Evolutionary conservation across 35 echinoderm and acorn worm species (phyloP).

Genomic region (Lytechinus pictus): DNA sequence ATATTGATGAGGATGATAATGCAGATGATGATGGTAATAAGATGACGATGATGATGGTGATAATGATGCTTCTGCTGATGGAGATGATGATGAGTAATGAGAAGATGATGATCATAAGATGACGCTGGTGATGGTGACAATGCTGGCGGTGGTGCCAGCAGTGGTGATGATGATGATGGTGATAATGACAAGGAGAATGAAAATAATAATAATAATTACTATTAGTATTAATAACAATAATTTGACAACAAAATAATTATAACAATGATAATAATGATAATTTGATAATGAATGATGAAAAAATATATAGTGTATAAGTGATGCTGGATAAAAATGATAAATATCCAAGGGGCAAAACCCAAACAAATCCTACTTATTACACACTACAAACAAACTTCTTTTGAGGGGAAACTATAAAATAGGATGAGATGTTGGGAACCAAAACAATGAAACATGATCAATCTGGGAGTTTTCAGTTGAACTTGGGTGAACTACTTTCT

Average conservation of each 20-base stretch:
- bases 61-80: too few species aligned
- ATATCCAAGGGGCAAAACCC: too few species aligned
- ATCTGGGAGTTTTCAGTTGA: background rate
- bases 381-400: background rate
- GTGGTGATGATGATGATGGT: background rate
- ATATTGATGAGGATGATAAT: background rate
- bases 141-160: too few species aligned
- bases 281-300: too few species aligned
- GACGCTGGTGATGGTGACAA: too few species aligned
- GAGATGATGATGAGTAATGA: background rate
- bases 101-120: too few species aligned
- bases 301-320: too few species aligned
- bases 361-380: too few species aligned
- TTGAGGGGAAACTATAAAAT: background rate
- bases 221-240: background rate
- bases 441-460: background rate
- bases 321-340: too few species aligned
- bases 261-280: background rate
- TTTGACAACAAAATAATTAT: background rate
- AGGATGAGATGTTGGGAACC: background rate
- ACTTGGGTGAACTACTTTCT: background rate
- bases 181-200: background rate
- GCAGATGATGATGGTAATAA: too few species aligned
- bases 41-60: too few species aligned
- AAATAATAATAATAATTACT: background rate